These are phyloP conservation scores for Drosophila anceps DNA, from an alignment of 2,888 invertebrate species.

Conservation along the genomic window DNA sequence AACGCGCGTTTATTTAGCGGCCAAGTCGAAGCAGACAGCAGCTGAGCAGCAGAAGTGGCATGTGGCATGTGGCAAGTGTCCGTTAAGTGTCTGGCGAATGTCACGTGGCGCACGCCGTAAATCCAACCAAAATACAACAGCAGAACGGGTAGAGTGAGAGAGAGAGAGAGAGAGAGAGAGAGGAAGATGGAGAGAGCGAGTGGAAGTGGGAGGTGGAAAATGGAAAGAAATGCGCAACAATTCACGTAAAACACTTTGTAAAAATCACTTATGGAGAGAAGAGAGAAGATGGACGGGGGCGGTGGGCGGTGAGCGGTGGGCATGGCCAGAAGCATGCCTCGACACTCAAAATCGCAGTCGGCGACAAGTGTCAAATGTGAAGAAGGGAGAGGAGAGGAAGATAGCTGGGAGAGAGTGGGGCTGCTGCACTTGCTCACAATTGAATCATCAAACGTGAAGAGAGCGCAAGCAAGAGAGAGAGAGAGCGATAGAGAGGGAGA, in stretches of 20 bases:
- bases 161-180: background rate
- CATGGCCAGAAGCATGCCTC: slow-evolving; percentile 1
- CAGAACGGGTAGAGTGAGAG: background rate
- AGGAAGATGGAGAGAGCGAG: background rate
- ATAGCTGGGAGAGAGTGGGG: background rate
- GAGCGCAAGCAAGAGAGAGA: background rate
- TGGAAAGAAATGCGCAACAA: slow-evolving; percentile 57
- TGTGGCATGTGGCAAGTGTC: slow-evolving; percentile 55
- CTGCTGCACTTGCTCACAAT: slow-evolving; percentile 60
- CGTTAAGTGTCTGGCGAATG: slow-evolving; percentile 69
- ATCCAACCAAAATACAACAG: slow-evolving; percentile 12
- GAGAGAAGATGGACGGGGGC: background rate
- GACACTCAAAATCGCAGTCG: slow-evolving; percentile 41
- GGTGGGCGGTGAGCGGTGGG: background rate
- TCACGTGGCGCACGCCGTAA: slow-evolving; percentile 54
- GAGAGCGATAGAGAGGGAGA: background rate
- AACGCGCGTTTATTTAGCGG: slow-evolving; percentile 14
- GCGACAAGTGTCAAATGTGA: slow-evolving; percentile 44
- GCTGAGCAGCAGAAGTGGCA: slow-evolving; percentile 17
- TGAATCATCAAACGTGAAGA: slow-evolving; percentile 62
- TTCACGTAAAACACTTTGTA: slow-evolving; percentile 70
- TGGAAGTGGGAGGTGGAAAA: background rate
- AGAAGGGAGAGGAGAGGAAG: background rate
- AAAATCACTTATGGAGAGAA: slow-evolving; percentile 67
- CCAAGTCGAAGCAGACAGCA: slow-evolving; percentile 1